Evolutionary conservation across 2,113 vertebrate genomes (phyloP), one percentile per base, ranked within the genome.

Genomic region (Melospiza georgiana): DNA sequence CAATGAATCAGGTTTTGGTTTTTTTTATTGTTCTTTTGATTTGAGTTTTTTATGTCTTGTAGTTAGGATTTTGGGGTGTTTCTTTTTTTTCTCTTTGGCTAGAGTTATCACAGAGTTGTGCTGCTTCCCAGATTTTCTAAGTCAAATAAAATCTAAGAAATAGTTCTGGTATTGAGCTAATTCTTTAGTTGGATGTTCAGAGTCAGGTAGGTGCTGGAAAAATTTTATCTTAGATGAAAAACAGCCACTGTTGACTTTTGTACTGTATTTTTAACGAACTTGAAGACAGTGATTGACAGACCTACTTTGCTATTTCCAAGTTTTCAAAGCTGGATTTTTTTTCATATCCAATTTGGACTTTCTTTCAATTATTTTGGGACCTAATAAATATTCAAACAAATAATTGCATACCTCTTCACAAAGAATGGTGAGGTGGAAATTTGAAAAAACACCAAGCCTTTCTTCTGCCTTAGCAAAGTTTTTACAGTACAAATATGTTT

Each of bases 321-420:
- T 75, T 92, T 91, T 90, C 41, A 84, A 91, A 94, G 55, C 37
- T 33, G 24, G 1, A 23, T 31, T 41, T 81, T 62, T 79, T 62
- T 84, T 44, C 35, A 15, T 81, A 69, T 39, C 48, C 11, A 89
- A n/a, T 66, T 84, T 89, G 16, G 12, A 22, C 23, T 72, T 89
- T 6, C 55, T 80, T 89, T 89, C 51, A 69, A 76, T 94, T 91
- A 52, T 57, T 96, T 89, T 67, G 21, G 21, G 39, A 28, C 61
- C 11, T 85, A 84, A 87, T 94, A 96, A 52, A 95, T 96, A 95
- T 83, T 93, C 25, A 82, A 28, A 82, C 61, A 74, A 54, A 63
- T 94, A 94, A 82, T 66, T 94, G 20, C 51, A 83, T 43, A 67
- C 2, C 31, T 73, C 84, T 63, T 48, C 76, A 87, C 17, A 89